Conservation (phyloP, 2,797 vertebrate species). For the Siniperca undulata region DNA sequence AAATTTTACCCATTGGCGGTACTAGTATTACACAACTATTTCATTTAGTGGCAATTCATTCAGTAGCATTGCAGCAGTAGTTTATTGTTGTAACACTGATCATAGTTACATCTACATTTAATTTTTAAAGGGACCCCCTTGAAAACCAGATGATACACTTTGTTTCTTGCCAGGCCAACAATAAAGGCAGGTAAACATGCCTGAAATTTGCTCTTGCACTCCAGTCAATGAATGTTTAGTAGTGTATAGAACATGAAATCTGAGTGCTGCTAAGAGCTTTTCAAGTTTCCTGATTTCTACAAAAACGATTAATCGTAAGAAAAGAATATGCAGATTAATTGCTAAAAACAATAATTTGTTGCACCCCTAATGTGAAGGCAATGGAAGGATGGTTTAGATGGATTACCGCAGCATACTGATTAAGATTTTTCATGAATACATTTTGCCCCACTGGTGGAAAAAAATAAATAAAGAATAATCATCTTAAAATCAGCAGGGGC, state of each 20-base stretch:
- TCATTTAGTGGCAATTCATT: slow-evolving; percentile 7
- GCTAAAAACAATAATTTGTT: background rate
- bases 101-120: background rate
- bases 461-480: background rate
- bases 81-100: background rate
- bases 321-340: background rate
- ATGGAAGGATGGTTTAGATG: no score
- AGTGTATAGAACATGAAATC: background rate
- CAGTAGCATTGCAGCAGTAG: background rate
- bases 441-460: background rate
- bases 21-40: slow-evolving; percentile 7
- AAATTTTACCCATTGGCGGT: no score
- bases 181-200: no score
- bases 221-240: background rate
- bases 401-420: background rate
- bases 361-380: background rate
- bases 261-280: background rate
- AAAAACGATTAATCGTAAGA: background rate
- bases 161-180: no score
- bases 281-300: no score
- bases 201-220: no score
- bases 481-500: background rate
- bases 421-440: background rate
- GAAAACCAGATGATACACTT: background rate
- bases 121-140: slow-evolving; percentile 1